Evolutionary conservation across 2,113 vertebrate genomes (phyloP), one percentile per base, ranked within the genome.

Genomic region (Oreochromis niloticus): DNA sequence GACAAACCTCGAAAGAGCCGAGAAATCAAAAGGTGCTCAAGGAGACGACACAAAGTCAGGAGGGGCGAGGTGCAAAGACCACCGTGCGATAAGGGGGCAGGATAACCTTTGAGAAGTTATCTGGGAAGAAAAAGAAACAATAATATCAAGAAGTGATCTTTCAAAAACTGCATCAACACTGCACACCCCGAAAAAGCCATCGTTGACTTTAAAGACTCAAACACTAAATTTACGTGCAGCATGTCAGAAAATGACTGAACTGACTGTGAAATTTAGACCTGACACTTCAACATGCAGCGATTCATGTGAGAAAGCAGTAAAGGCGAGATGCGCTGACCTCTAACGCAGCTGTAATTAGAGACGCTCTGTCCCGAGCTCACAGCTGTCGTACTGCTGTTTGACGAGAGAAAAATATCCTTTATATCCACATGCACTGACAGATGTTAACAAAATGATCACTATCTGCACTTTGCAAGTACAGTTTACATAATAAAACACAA

Each of bases 1-100:
- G 82, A 87, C 88, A 87, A 91, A 92, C 93, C 91, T 90, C 13
- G 91, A 90, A 90, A 94, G 91, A 91, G 87, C 50, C 52, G 1
- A 19, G 22, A 82, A 93, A 89, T 89, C 88, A 87, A 90, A 90
- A 88, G 91, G 85, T 91, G 87, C 83, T 89, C 61, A 32, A 80
- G 84, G 39, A 93, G 88, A 91, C 54, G 30, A 90, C 14, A 54
- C 78, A 80, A 84, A 86, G 87, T 92, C 90, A 89, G 89, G 63
- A 81, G 87, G 87, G 57, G 48, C 81, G 92, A 85, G 80, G 81
- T 84, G 89, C 89, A 85, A 78, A 84, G 91, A 91, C 82, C 88
- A 84, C 19, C 39, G 5, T 22, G n/a, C 30, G 84, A 88, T 86
- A 57, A 68, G 87, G 50, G 34, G 27, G 16, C 3, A 2, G 85